Conservation (phyloP, 2,888 invertebrate species). For the Mesochorus sp. region DNA sequence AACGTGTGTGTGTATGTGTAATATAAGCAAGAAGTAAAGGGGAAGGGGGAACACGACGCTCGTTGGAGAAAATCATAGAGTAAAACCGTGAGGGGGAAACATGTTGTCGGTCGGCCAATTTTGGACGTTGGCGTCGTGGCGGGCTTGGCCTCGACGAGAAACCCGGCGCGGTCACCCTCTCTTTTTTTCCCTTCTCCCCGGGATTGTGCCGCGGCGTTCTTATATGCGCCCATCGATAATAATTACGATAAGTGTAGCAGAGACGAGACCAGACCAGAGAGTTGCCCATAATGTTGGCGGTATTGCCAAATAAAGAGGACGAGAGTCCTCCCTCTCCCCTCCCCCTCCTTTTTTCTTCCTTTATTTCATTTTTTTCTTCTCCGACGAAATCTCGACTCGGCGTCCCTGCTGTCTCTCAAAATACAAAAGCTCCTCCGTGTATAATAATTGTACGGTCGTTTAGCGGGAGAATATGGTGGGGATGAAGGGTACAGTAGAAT, state of each 20-base stretch:
- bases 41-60: constrained; percentile 1
- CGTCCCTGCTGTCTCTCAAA: constrained; percentile 35
- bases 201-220: background rate
- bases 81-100: constrained; percentile 7
- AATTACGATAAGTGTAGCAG: constrained; percentile 62
- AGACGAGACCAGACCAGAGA: constrained; percentile 43
- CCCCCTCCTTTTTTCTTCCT: background rate
- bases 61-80: constrained; percentile 38
- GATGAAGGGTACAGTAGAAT: too few species aligned
- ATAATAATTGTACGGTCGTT: constrained; percentile 32
- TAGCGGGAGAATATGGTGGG: too few species aligned
- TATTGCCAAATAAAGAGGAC: constrained; percentile 60
- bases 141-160: constrained; percentile 27
- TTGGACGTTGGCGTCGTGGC: constrained; percentile 34
- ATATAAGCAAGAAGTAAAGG: background rate
- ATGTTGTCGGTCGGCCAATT: constrained; percentile 7
- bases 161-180: constrained; percentile 15
- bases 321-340: constrained; percentile 8
- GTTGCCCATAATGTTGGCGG: constrained; percentile 55
- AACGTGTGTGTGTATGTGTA: too few species aligned
- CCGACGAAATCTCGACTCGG: constrained; percentile 4
- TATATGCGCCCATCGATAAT: constrained; percentile 57
- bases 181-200: background rate
- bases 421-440: constrained; percentile 47
- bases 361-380: background rate